Evolutionary conservation across 2,113 vertebrate species (phyloP).

Genomic region (Zonotrichia leucophrys): DNA sequence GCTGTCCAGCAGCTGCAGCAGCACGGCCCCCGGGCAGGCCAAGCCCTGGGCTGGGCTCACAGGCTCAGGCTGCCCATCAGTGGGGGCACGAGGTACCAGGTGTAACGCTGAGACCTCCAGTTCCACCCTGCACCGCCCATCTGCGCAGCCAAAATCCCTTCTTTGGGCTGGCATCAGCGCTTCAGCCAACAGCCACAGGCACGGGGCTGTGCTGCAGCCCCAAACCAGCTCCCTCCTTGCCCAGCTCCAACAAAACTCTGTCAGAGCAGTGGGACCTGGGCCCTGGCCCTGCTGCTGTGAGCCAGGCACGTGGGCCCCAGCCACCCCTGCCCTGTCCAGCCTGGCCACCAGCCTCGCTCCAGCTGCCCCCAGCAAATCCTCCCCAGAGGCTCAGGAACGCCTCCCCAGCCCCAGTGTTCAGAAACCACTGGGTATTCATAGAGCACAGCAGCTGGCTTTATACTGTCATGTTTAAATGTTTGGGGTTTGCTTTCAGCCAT

Average conservation of each 20-base stretch:
- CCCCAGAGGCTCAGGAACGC: not conserved
- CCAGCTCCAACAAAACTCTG: rapidly evolving
- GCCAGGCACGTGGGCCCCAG: not conserved
- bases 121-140: rapidly evolving
- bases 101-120: rapidly evolving
- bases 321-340: not conserved
- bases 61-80: rapidly evolving
- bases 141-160: not conserved
- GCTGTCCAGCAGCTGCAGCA: not conserved
- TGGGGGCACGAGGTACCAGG: rapidly evolving
- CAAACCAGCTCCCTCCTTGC: no score
- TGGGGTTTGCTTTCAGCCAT: not conserved
- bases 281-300: not conserved
- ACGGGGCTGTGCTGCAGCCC: not conserved
- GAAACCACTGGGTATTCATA: not conserved
- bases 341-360: not conserved
- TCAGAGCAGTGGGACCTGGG: not conserved
- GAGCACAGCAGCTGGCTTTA: not conserved
- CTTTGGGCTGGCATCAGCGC: rapidly evolving
- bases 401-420: not conserved
- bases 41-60: not conserved
- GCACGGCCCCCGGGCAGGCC: not conserved
- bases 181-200: not conserved
- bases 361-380: not conserved
- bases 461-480: not conserved